These are phyloP conservation scores for Shargacucullia verbasci DNA, from an alignment of 2,888 invertebrate species.

Conservation along the genomic window DNA sequence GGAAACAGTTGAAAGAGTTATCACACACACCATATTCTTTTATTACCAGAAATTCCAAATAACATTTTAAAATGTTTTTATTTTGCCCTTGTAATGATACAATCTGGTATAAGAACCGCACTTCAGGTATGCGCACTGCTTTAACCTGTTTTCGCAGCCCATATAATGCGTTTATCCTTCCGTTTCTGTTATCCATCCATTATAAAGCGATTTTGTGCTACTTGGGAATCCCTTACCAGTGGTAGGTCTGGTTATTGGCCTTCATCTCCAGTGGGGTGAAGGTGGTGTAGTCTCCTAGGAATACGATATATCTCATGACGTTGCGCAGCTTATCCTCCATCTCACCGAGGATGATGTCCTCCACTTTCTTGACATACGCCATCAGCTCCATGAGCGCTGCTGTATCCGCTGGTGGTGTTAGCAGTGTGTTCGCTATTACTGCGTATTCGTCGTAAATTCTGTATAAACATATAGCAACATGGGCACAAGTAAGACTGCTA, in stretches of 20 bases:
- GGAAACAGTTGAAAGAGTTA: no score
- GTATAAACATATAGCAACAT: constrained; percentile 12
- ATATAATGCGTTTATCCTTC: no score
- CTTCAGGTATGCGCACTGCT: no score
- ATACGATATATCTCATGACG: constrained; percentile 92
- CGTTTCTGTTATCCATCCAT: no score
- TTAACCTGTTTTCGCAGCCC: no score
- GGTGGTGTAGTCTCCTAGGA: constrained; percentile 94
- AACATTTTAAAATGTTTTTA: no score
- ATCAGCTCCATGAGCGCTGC: constrained; percentile 95
- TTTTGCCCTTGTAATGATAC: no score
- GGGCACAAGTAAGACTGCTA: no score
- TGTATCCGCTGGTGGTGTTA: constrained; percentile 95
- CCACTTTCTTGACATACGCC: constrained; percentile 92
- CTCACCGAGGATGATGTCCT: constrained; percentile 91
- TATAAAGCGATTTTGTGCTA: no score
- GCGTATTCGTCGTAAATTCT: constrained; percentile 96
- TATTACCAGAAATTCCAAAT: no score
- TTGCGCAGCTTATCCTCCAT: constrained; percentile 93
- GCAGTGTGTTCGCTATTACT: constrained; percentile 92
- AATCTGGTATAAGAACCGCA: no score
- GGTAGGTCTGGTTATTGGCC: constrained; percentile 95
- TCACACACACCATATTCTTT: no score
- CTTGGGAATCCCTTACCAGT: constrained; percentile 93
- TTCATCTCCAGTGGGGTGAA: constrained; percentile 96